These are phyloP conservation scores for Teinopalpus imperialis DNA, from an alignment of 2,888 invertebrate genomes.

Conservation along the genomic window DNA sequence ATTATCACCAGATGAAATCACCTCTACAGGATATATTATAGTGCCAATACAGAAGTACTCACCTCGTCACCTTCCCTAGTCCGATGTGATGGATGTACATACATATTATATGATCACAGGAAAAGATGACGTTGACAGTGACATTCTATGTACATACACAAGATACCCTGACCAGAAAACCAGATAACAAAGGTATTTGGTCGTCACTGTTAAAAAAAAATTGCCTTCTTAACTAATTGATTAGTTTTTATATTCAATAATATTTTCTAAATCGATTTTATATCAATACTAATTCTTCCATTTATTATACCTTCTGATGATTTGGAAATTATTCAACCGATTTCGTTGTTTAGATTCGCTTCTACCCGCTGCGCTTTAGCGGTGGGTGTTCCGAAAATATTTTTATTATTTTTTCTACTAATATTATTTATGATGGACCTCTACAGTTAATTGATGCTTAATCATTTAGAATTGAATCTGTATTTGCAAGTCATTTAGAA, in stretches of 20 bases:
- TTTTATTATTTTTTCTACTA: conserved; percentile 16
- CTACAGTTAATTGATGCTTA: conserved; percentile 19
- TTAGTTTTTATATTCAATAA: background rate
- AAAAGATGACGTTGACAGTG: no score
- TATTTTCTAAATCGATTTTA: background rate
- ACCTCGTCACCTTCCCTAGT: no score
- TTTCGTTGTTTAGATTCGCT: conserved; percentile 15
- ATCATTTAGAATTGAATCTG: conserved; percentile 14
- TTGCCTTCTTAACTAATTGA: background rate
- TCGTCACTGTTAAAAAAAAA: no score
- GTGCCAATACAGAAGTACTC: no score
- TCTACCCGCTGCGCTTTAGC: conserved; percentile 22
- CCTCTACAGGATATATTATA: no score
- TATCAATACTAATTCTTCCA: conserved; percentile 11
- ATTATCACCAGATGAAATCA: no score
- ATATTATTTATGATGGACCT: conserved; percentile 9
- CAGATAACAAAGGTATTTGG: no score
- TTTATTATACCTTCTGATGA: conserved; percentile 15
- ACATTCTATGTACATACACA: no score
- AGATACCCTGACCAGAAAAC: no score
- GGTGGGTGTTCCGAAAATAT: conserved; percentile 20
- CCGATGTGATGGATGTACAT: no score
- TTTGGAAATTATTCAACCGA: conserved; percentile 14
- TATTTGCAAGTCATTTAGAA: conserved; percentile 19
- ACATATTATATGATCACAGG: no score